Conservation (phyloP, 2,888 invertebrate genomes). For the Patella caerulea region DNA sequence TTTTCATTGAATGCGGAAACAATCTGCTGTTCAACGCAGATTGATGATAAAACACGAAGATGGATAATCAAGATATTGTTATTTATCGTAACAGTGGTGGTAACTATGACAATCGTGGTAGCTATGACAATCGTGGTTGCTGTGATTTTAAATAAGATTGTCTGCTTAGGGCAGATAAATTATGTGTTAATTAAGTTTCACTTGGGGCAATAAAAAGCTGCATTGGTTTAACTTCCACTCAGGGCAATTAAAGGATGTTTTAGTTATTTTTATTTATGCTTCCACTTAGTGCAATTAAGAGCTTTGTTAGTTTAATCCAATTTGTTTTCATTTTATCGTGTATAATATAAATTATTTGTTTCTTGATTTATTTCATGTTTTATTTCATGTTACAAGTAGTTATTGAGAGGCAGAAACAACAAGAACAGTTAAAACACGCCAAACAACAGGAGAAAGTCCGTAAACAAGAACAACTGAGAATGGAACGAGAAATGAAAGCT, state of each 20-base stretch:
- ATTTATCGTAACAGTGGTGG: too few species aligned
- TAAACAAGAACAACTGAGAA: slow-evolving; percentile 84
- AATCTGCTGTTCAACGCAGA: too few species aligned
- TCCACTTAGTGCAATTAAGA: not conserved
- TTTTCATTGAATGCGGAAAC: too few species aligned
- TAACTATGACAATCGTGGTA: too few species aligned
- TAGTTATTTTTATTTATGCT: too few species aligned
- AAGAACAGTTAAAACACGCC: slow-evolving; percentile 64
- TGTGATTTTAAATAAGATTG: too few species aligned
- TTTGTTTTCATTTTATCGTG: not conserved
- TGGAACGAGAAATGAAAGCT: slow-evolving; percentile 85
- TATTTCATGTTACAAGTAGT: slow-evolving; percentile 42
- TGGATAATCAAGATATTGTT: too few species aligned
- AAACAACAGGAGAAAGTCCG: slow-evolving; percentile 77
- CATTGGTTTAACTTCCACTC: not conserved
- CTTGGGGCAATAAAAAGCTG: not conserved
- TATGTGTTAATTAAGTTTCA: not conserved
- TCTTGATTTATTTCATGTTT: not conserved
- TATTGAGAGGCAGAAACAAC: slow-evolving; percentile 66
- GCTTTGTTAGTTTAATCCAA: not conserved
- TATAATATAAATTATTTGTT: not conserved
- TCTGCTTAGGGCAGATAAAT: too few species aligned
- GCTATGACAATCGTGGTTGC: too few species aligned
- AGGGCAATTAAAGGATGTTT: too few species aligned
- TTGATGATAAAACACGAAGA: too few species aligned